Percentiles rank a stretch among this genome's conserved stretches.
These are phyloP conservation scores for Julus scandinavius DNA, from an alignment of 2,888 invertebrate genomes.

Conservation along the genomic window DNA sequence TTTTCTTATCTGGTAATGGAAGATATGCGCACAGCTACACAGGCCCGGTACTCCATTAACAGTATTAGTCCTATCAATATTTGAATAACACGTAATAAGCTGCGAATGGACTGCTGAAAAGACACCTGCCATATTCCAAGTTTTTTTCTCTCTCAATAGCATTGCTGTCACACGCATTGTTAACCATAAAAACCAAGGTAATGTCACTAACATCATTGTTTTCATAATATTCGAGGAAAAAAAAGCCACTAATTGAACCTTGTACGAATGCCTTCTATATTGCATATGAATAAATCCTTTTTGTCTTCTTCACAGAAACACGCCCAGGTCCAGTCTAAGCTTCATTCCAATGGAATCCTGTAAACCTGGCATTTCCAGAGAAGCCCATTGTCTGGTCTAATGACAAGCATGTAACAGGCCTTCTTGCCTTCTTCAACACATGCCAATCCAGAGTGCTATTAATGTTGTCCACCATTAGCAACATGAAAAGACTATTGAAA, in stretches of 20 bases:
- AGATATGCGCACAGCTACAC: not conserved
- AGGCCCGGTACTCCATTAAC: not conserved
- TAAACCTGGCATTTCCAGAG: not conserved
- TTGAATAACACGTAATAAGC: constrained; percentile 18
- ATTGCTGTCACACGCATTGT: not conserved
- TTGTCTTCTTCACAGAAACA: not conserved
- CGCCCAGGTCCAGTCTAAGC: not conserved
- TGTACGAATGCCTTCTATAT: not conserved
- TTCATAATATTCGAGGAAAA: not conserved
- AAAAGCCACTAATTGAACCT: not conserved
- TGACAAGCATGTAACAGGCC: too few relatives aligned
- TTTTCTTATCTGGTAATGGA: constrained; percentile 18
- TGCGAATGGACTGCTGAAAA: not conserved
- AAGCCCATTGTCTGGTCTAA: too few relatives aligned
- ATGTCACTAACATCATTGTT: not conserved
- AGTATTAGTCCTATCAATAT: not conserved
- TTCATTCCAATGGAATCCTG: not conserved
- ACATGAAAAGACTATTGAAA: too few relatives aligned
- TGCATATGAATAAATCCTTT: not conserved
- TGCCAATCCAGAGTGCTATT: too few relatives aligned
- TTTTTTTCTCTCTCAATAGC: not conserved
- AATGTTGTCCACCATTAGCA: too few relatives aligned
- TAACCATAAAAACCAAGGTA: not conserved
- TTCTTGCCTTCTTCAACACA: too few relatives aligned
- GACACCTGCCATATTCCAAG: not conserved